These are phyloP conservation scores for Coranthus polyacanthus DNA, from an alignment of 2,797 vertebrate species.

Conservation along the genomic window DNA sequence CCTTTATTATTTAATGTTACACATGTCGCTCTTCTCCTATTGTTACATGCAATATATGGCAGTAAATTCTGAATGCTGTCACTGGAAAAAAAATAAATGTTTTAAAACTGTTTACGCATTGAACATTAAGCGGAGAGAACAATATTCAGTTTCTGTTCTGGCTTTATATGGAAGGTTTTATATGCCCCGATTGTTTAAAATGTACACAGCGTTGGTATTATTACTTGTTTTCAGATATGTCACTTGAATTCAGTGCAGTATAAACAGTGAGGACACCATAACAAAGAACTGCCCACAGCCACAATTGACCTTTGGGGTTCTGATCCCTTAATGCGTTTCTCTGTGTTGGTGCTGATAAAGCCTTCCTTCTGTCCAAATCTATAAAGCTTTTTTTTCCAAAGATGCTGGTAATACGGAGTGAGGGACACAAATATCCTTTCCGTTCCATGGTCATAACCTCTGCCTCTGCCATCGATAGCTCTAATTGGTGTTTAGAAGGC, in stretches of 20 bases:
- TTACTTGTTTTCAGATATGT: conserved; percentile 69
- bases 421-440: conserved; percentile 74
- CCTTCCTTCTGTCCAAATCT: conserved; percentile 74
- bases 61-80: background rate
- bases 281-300: conserved; percentile 75
- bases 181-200: conserved; percentile 7
- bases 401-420: conserved; percentile 66
- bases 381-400: conserved; percentile 72
- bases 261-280: conserved; percentile 66
- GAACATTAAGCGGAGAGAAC: background rate
- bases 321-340: conserved; percentile 80
- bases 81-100: background rate
- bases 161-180: background rate
- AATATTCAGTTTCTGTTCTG: background rate
- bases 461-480: conserved; percentile 59
- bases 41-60: background rate
- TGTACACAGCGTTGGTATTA: conserved; percentile 41
- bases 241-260: conserved; percentile 59
- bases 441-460: conserved; percentile 66
- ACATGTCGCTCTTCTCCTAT: background rate
- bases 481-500: conserved; percentile 71
- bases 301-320: conserved; percentile 82
- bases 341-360: conserved; percentile 80
- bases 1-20: background rate
- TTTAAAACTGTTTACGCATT: background rate